Base-by-base conservation (phyloP, 1,140 invertebrate species). In the Anadara kagoshimensis region DNA sequence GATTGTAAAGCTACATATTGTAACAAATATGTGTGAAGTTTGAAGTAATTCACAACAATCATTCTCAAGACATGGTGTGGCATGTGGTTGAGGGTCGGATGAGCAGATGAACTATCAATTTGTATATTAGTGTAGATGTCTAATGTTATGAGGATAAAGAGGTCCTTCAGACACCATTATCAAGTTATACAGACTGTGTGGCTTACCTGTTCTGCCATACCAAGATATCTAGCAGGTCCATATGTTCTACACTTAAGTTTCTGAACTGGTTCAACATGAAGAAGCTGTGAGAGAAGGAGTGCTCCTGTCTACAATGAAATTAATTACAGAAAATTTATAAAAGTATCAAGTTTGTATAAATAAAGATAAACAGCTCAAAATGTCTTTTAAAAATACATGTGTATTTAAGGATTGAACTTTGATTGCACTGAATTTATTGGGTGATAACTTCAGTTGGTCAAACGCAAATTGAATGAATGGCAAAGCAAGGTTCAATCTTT, bases 181-280 rank as follows among this genome's bases (percentile, higher is more conserved):
- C n/a, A n/a, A 7, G 2, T 36, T 36, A 36, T 62, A 12, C 54
- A 64, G 0, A 22, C 51, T 49, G 7, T n/a, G 12, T 69, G n/a
- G n/a, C 49, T 53, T 77, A 89, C 88, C 81, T 87, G 86, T 84
- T 93, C 91, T 29, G 90, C 82, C 75, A 91, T 90, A 62, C 92
- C 90, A 51, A 91, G 82, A 74, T 92, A 91, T 80, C 91, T 78
- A 7, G 90, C 91, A 62, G 92, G 91, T 72, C 90, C 92, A 87
- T 92, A 93, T 11, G 94, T 95, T 69, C 95, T 93, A 83, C 95
- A 95, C 87, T 96, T 96, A 61, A 98, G 91, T 72, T 91, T 92
- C 36, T 93, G 85, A 14, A 98, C 94, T 29, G 93, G 91, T 84
- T 95, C 94, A 83, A 94, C 93, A 85, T 97, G 95, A 61, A 97